Base-by-base conservation (phyloP, 2,888 invertebrate species). In the Volucella inflata region DNA sequence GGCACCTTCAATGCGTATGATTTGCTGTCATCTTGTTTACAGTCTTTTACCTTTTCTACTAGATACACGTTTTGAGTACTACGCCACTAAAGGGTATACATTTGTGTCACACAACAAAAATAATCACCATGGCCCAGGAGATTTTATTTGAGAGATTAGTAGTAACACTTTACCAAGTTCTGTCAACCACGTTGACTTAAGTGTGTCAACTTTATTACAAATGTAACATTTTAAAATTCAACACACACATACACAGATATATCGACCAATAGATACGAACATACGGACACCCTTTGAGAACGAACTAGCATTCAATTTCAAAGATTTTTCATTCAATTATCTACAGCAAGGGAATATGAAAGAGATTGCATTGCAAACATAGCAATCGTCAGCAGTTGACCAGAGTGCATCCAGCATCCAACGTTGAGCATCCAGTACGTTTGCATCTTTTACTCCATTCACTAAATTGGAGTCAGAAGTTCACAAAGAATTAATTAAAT, bases 171-270 rank as follows among this genome's bases (percentile, higher is more conserved):
- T 68, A 46, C 81, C 40, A 55, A 51, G 55, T 75, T 57, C 57
- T 70, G 59, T 46, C 67, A 78, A 42, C 76, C 30, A 60, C 59
- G 55, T 71, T 81, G 81, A 77, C 85, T 72, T 76, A 85, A 80
- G 80, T 85, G 51, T 76, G 81, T 85, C 85, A 81, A 72, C 81
- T 81, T 68, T 60, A 72, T 76, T 76, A 53, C 76, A 79, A 80
- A 75, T 75, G 76, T 85, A 72, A 81, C 75, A 21, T 81, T 79
- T 74, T 68, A 40, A 67, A 42, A 79, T 67, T 65, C 72, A 67
- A 60, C 57, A 48, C 51, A 44, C 60, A 70, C 51, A 38, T 40
- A 64, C 53, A 44, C 46, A 2, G 11, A 55, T 36, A 17, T 55
- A 46, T 55, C 55, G 44, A n/a, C 12, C 30, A 30, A n/a, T 55